A percentile compares a stretch with the other conserved stretches of the same genome.
Conservation (phyloP, 2,888 invertebrate genomes). For the Augiades crinisus region DNA sequence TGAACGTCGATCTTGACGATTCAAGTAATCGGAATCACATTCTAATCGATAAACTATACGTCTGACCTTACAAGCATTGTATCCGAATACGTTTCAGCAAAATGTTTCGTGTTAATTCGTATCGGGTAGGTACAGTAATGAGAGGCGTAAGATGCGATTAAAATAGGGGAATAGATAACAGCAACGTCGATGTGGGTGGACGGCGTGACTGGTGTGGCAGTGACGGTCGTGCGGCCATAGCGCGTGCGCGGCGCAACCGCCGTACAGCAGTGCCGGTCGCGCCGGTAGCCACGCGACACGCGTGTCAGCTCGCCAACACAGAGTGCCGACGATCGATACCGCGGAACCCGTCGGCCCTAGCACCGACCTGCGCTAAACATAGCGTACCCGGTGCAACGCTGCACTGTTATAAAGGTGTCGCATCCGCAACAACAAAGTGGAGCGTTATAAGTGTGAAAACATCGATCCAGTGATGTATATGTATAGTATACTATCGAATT, state of each 20-base stretch:
- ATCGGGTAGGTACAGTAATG: not conserved
- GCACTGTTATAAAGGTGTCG: slow-evolving; percentile 49
- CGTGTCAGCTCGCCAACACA: slow-evolving; percentile 48
- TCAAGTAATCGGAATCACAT: not conserved
- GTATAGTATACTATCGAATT: slow-evolving; percentile 35
- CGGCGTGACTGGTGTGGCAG: slow-evolving; percentile 31
- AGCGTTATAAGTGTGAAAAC: slow-evolving; percentile 22
- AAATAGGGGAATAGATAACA: slow-evolving; percentile 34
- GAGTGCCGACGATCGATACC: slow-evolving; percentile 42
- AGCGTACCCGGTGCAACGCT: slow-evolving; percentile 63
- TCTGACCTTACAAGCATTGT: not conserved
- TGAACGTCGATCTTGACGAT: not conserved
- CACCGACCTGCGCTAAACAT: slow-evolving; percentile 54
- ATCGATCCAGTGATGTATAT: slow-evolving; percentile 30
- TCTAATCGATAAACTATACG: not conserved
- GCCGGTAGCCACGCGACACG: slow-evolving; percentile 76
- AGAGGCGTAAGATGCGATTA: slow-evolving; percentile 8
- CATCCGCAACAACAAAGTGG: slow-evolving; percentile 10
- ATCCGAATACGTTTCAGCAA: not conserved
- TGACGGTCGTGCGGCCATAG: slow-evolving; percentile 39
- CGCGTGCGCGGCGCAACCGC: slow-evolving; percentile 62
- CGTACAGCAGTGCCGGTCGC: slow-evolving; percentile 71
- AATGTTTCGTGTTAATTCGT: not conserved
- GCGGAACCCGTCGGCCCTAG: slow-evolving; percentile 37
- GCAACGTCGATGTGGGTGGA: slow-evolving; percentile 17